Evolutionary conservation across 2,113 vertebrate genomes (phyloP), one percentile per base, ranked within the genome.

Genomic region (Oceanodroma tethys): DNA sequence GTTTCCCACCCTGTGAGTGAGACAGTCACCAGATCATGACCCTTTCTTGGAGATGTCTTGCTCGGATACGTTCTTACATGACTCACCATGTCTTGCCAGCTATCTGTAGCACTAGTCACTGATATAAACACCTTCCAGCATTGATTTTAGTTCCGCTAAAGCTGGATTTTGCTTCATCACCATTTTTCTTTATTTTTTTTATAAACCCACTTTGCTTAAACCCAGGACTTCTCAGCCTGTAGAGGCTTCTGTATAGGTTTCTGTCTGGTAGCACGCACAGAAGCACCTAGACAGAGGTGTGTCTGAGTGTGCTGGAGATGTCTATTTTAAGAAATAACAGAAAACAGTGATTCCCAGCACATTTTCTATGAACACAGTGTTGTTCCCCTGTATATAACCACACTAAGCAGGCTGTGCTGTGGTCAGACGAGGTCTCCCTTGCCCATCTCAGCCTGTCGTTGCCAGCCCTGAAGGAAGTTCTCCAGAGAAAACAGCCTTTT

Each of bases 401-500:
- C 47, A 68, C 9, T 30, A 63, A 73, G 68, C 47, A 81, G 80
- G 52, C 82, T 5, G 10, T 0, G 3, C 26, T 86, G 74, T 19
- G n/a, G 60, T 96, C 10, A 1, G 59, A 47, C 0, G 2, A 82
- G 63, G 52, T 81, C 48, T 68, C 80, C 40, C 71, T 92, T 63
- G 62, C 40, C 62, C 80, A 80, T 92, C 79, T 73, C 74, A 80
- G 80, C 70, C 53, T 7, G 13, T 56, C 20, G 13, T 92, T 95
- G 59, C 60, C 71, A 75, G 47, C 81, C 90, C 65, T 26, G 16
- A 88, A 86, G 81, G 82, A 94, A 87, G 75, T 65, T 95, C 79
- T 93, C 53, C 58, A 78, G 84, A 92, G 91, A 97, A 95, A 96
- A n/a, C 19, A 9, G 78, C 12, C 56, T 93, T 98, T 97, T 96